phyloP scores from a whole-genome alignment of 1,140 invertebrate genomes.

The Drosophila sp. region DNA sequence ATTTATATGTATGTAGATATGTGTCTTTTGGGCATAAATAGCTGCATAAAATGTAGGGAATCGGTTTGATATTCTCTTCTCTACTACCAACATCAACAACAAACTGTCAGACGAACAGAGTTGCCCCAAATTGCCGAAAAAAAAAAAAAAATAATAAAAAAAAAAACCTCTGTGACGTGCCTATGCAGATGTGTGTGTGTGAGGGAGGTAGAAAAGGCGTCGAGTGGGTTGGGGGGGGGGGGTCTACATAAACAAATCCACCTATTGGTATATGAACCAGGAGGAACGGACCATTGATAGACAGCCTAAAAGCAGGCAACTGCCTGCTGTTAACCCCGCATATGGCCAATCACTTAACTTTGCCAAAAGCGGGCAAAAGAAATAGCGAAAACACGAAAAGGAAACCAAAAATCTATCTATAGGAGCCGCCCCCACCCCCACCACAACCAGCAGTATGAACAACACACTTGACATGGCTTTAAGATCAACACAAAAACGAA shows the following conservation, averaged over 20 bases:
- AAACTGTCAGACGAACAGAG: slow-evolving; percentile 10
- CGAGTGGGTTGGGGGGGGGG: neutral
- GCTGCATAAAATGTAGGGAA: slow-evolving; percentile 24
- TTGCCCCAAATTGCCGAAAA: slow-evolving; percentile 18
- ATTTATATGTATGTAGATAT: slow-evolving; percentile 15
- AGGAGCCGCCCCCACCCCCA: neutral
- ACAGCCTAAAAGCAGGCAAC: slow-evolving; percentile 18
- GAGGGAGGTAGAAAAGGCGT: neutral
- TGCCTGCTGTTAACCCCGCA: slow-evolving; percentile 24
- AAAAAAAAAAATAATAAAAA: neutral
- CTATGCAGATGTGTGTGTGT: neutral
- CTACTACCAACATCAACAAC: slow-evolving; percentile 1
- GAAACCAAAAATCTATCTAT: neutral
- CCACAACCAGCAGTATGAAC: neutral
- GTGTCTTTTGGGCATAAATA: slow-evolving; percentile 48
- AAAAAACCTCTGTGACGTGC: neutral
- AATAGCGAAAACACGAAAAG: neutral
- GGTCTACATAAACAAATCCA: slow-evolving; percentile 27
- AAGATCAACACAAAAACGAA: neutral
- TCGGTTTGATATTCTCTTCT: neutral
- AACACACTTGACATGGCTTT: slow-evolving; percentile 5
- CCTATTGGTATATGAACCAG: slow-evolving; percentile 6
- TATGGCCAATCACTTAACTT: slow-evolving; percentile 46
- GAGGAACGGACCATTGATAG: neutral
- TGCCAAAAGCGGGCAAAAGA: neutral